Base-by-base conservation (phyloP, 2,888 invertebrate species). In the Geotrupes spiniger region DNA sequence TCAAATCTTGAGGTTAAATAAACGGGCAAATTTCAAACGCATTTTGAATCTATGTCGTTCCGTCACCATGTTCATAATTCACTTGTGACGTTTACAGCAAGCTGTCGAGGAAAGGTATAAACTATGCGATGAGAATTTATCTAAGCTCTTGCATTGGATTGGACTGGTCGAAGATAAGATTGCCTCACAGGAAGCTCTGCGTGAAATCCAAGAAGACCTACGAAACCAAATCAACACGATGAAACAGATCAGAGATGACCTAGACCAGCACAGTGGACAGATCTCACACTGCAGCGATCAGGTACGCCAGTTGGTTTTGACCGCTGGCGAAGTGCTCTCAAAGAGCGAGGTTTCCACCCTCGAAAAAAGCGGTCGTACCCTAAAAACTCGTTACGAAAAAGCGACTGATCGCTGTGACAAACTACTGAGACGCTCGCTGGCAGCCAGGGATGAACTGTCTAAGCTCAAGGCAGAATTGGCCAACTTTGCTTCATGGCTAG, bases 101-200 rank as follows among this genome's bases (percentile, higher is more conserved):
- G 93, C 93, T 67, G 90, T 93, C 62, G 90, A 93, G 76, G 94
- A 94, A 73, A 92, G 92, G 74, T 94, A 92, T 80, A 88, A 89
- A 70, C 79, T 90, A 63, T 93, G 92, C 74, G 91, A 92, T 73
- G 91, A 92, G 71, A 88, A 86, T 31, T 78, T 93, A 50, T 84
- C 85, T 53, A 89, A 89, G 69, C 78, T 94, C 49, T 77, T 92
- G 61, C 86, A 89, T 72, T 94, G 93, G 93, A 86, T 95, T 60
- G 81, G 83, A 15, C 86, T 87, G 51, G 79, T 93, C 5, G 94
- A 95, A 74, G 85, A 87, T 57, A 82, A 86, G 63, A 78, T 95
- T 58, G 88, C 92, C 36, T 84, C 85, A 57, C 90, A 92, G 67
- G 91, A 91, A 62, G 85, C 90, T 9, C 88, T 91, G 31, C 87